Conservation (phyloP, 1,140 invertebrate species). For the Drosophila sturtevanti region DNA sequence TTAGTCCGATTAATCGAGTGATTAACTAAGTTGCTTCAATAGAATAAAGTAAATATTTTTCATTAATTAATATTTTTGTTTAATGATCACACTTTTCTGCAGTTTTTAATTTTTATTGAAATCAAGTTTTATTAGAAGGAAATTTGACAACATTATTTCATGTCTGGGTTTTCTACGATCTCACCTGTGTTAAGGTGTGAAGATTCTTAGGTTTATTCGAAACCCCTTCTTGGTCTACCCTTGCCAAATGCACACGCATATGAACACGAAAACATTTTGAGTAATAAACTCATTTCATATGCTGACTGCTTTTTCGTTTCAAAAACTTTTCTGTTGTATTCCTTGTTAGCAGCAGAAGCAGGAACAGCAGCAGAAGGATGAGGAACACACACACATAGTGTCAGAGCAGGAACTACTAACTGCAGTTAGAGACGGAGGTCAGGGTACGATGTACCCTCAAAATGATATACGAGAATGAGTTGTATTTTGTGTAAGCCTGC, state of each 20-base stretch:
- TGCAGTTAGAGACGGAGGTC: conserved; percentile 1
- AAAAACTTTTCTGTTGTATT: conserved; percentile 69
- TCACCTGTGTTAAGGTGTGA: background rate
- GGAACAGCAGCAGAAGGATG: background rate
- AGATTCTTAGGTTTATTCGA: background rate
- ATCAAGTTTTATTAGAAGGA: too few relatives aligned
- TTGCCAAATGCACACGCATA: conserved; percentile 11
- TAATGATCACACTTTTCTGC: too few relatives aligned
- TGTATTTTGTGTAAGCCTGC: conserved; percentile 25
- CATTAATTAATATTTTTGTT: too few relatives aligned
- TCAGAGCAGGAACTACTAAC: conserved; percentile 4
- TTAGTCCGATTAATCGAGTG: too few relatives aligned
- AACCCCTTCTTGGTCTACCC: background rate
- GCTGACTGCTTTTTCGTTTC: conserved; percentile 81
- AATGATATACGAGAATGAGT: conserved; percentile 73
- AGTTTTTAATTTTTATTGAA: too few relatives aligned
- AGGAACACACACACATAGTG: background rate
- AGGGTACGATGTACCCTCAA: conserved; percentile 37
- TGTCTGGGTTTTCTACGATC: background rate
- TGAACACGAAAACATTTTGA: conserved; percentile 57
- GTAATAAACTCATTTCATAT: conserved; percentile 82
- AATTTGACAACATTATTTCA: background rate
- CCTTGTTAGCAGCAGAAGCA: conserved; percentile 69
- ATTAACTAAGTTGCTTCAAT: too few relatives aligned
- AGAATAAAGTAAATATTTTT: too few relatives aligned